Percentiles rank a stretch among this genome's conserved stretches.
Conservation (phyloP, 2,113 vertebrate species). For the Semnornis frantzii region DNA sequence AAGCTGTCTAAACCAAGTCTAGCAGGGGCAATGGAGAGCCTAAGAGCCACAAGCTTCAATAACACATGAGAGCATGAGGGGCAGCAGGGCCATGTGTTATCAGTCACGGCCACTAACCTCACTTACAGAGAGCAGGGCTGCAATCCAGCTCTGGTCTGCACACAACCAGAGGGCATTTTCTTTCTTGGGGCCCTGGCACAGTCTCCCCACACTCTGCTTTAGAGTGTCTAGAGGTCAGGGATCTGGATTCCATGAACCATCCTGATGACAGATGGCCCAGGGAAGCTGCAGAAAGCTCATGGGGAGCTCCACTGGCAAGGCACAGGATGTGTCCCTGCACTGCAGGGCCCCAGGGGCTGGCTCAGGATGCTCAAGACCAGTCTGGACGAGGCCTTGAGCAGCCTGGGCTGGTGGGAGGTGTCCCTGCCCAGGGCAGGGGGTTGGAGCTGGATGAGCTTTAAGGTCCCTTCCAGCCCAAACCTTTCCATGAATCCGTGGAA, state of each 20-base stretch:
- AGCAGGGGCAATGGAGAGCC: slow-evolving; percentile 52
- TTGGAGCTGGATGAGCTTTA: too few relatives aligned
- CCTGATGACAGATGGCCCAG: not conserved
- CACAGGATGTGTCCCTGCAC: not conserved
- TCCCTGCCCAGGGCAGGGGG: too few relatives aligned
- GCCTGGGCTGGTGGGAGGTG: too few relatives aligned
- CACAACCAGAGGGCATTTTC: not conserved
- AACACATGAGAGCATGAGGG: slow-evolving; percentile 80
- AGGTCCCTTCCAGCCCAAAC: too few relatives aligned
- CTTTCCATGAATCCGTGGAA: too few relatives aligned
- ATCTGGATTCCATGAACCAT: not conserved
- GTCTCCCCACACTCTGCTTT: not conserved
- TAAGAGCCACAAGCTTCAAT: slow-evolving; percentile 79
- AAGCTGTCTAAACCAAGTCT: slow-evolving; percentile 37
- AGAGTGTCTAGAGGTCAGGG: not conserved
- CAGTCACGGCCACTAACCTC: slow-evolving; percentile 85
- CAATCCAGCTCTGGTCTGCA: not conserved
- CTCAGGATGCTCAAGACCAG: not conserved
- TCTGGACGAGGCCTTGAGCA: too few relatives aligned
- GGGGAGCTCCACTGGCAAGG: not conserved
- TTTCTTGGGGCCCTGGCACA: not conserved
- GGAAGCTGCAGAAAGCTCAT: not conserved
- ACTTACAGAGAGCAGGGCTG: slow-evolving; percentile 69
- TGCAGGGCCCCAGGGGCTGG: not conserved
- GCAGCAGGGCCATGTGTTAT: slow-evolving; percentile 80